These are phyloP conservation scores for Eudyptes chrysolophus DNA, from an alignment of 2,113 vertebrate species.

Conservation along the genomic window DNA sequence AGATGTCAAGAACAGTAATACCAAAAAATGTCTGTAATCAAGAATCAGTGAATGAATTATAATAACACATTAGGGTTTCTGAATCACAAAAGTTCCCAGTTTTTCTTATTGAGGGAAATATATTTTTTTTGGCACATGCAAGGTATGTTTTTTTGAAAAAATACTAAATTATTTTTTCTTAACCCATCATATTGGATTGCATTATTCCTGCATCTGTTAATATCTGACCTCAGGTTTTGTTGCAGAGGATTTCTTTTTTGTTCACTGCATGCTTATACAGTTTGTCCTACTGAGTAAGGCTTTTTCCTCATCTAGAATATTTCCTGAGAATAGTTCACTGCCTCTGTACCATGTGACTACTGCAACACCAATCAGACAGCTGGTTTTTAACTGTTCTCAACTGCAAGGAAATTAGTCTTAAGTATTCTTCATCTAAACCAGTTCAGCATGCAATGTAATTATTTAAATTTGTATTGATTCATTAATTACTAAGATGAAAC, in stretches of 20 bases:
- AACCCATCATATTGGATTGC: not conserved
- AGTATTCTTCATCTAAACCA: not conserved
- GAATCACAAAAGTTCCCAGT: not conserved
- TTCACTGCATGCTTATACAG: not conserved
- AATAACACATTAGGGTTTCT: not conserved
- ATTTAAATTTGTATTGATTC: not conserved
- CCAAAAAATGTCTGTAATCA: not conserved
- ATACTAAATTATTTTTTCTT: not conserved
- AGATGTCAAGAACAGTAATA: not conserved
- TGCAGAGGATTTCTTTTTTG: not conserved
- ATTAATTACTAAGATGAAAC: not conserved
- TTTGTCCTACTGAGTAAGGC: not conserved
- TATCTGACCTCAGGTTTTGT: not conserved
- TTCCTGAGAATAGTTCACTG: not conserved
- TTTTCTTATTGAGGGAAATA: not conserved
- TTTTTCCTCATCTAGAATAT: not conserved
- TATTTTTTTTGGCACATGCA: not conserved
- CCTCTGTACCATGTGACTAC: not conserved
- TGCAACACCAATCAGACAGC: not conserved
- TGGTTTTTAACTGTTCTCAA: not conserved
- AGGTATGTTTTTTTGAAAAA: not conserved
- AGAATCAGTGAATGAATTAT: not conserved
- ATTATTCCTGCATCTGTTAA: not conserved
- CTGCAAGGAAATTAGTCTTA: not conserved
- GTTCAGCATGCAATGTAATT: not conserved